Percentiles rank a stretch among this genome's conserved stretches.
phyloP scores from a whole-genome alignment of 2,113 vertebrate genomes.

The Caranx melampygus region DNA sequence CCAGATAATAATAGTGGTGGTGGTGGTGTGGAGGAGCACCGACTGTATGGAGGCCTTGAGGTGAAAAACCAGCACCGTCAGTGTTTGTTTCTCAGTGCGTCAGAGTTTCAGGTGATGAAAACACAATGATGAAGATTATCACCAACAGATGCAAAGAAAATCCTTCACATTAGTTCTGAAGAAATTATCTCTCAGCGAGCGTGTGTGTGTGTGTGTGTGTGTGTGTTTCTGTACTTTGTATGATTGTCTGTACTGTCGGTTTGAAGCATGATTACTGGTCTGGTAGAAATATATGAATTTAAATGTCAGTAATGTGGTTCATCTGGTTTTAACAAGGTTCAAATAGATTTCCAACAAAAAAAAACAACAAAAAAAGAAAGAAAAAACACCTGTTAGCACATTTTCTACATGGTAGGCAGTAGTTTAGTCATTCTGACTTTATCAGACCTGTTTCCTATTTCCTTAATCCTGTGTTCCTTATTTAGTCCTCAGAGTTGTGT shows the following conservation, averaged over 20 bases:
- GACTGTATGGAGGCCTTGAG: no score
- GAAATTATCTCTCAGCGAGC: slow-evolving; percentile 20
- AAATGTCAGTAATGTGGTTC: slow-evolving; percentile 33
- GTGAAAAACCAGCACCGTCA: no score
- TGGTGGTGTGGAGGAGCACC: no score
- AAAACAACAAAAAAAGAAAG: no score
- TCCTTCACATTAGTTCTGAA: background rate
- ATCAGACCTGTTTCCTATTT: slow-evolving; percentile 21
- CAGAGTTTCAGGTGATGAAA: no score
- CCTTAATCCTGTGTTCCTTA: slow-evolving; percentile 8
- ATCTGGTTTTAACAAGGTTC: slow-evolving; percentile 31
- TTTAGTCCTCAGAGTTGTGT: slow-evolving; percentile 18
- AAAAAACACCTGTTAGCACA: background rate
- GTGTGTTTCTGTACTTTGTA: slow-evolving; percentile 28
- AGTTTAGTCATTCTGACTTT: slow-evolving; percentile 11
- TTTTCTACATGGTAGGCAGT: slow-evolving; percentile 35
- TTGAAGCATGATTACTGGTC: slow-evolving; percentile 46
- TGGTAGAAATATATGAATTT: slow-evolving; percentile 37
- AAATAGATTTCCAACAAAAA: slow-evolving; percentile 37
- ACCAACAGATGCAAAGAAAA: no score
- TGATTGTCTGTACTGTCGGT: slow-evolving; percentile 26
- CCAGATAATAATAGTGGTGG: no score
- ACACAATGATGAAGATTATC: no score
- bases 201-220: slow-evolving; percentile 34
- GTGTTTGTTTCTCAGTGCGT: no score